Conservation (phyloP, 2,113 vertebrate genomes). For the Saccopteryx bilineata region DNA sequence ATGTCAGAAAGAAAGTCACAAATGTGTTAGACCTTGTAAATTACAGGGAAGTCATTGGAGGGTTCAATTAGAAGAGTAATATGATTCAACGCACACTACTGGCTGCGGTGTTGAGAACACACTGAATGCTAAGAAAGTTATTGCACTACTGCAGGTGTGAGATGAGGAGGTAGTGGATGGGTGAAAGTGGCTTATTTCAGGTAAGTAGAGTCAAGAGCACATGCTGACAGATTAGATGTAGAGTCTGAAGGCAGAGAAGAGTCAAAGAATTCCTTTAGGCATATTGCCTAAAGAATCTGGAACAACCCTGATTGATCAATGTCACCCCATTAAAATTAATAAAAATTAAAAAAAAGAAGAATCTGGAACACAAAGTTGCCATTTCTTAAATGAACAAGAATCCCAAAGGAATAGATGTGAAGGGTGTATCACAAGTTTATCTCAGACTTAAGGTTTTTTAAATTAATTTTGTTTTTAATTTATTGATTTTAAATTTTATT, state of each 20-base stretch:
- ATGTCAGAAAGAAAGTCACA: neutral
- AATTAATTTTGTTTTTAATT: no score
- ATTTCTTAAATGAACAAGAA: slow-evolving; percentile 18
- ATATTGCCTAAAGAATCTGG: neutral
- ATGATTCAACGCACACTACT: neutral
- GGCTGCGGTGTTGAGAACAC: neutral
- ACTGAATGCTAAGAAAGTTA: neutral
- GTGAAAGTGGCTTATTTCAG: neutral
- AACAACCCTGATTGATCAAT: neutral
- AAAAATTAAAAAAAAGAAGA: neutral
- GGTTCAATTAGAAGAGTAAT: neutral
- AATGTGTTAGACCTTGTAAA: neutral
- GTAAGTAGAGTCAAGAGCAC: neutral
- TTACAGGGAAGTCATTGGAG: neutral
- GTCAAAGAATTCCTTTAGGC: neutral
- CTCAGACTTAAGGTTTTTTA: neutral
- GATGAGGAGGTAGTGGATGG: neutral
- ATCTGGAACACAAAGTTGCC: neutral
- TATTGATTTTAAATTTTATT: no score
- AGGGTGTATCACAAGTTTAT: neutral
- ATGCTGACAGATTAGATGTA: neutral
- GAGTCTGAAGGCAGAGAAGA: neutral
- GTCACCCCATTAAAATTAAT: no score
- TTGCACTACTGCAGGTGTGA: neutral
- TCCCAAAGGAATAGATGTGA: neutral